Evolutionary conservation across 2,797 vertebrate species (phyloP).

Genomic region (Urosaurus nigricauda): DNA sequence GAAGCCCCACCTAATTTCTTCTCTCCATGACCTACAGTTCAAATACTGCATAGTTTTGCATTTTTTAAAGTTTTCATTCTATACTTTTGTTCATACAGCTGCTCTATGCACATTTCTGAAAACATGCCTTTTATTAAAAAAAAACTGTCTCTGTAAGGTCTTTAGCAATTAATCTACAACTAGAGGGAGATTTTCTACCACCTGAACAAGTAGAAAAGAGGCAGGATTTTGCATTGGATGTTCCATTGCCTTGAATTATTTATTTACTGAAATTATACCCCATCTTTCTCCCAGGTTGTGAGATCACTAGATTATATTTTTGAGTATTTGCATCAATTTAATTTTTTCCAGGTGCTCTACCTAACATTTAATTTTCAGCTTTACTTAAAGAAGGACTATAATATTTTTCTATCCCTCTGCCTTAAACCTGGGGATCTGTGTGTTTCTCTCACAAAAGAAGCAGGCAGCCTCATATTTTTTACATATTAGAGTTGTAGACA

Average conservation of each 20-base stretch:
- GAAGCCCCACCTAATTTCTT: slow-evolving; percentile 1
- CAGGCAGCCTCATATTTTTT: not conserved
- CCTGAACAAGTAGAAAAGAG: not conserved
- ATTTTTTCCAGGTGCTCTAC: not conserved
- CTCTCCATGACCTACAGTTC: slow-evolving; percentile 14
- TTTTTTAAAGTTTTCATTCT: not conserved
- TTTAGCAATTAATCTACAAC: not conserved
- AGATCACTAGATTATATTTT: not conserved
- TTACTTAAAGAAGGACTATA: not conserved
- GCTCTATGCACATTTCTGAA: not conserved
- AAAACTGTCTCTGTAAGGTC: not conserved
- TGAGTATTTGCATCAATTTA: not conserved
- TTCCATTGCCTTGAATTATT: not conserved
- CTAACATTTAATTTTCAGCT: not conserved
- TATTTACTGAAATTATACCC: too few relatives aligned
- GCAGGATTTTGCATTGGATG: not conserved
- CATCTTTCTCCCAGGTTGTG: too few relatives aligned
- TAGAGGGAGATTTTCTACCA: not conserved
- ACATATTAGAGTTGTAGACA: not conserved
- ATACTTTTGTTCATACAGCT: slow-evolving; percentile 59
- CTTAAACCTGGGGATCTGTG: not conserved
- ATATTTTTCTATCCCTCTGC: not conserved
- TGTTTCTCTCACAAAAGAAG: not conserved
- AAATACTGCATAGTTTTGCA: not conserved
- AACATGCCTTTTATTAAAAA: slow-evolving; percentile 29